Conservation (phyloP, 1,140 invertebrate genomes). For the Megalopta genalis region DNA sequence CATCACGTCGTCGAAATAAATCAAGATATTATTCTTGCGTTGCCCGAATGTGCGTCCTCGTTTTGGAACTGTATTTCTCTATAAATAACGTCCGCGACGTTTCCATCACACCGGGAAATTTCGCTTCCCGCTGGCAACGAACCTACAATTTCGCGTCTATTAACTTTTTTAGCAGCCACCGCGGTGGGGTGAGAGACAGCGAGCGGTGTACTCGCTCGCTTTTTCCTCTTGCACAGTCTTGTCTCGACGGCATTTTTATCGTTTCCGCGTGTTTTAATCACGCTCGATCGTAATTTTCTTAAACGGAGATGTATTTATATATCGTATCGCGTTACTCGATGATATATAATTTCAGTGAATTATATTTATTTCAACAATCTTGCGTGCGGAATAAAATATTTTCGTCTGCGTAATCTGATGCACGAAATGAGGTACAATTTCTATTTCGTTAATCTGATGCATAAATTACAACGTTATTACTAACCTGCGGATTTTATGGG, state of each 20-base stretch:
- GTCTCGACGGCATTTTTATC: neutral
- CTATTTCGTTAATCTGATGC: no score
- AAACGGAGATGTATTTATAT: no score
- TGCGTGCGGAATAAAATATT: no score
- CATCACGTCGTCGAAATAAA: constrained; percentile 18
- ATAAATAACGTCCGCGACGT: constrained; percentile 32
- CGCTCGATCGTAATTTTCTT: neutral
- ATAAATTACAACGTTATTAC: no score
- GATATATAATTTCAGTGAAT: no score
- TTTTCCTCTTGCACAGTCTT: no score
- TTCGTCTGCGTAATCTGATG: no score
- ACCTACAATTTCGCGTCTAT: constrained; percentile 22
- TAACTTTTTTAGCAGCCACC: neutral
- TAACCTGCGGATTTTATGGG: no score
- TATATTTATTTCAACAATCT: no score
- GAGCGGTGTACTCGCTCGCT: neutral
- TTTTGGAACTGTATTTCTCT: constrained; percentile 19
- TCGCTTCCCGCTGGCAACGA: neutral
- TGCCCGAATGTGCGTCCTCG: constrained; percentile 3
- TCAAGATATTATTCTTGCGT: constrained; percentile 29
- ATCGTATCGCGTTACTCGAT: no score
- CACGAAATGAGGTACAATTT: no score
- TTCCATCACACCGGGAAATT: constrained; percentile 15
- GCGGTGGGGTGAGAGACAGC: neutral
- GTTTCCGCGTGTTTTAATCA: neutral